Percentiles rank a stretch among this genome's conserved stretches.
These are phyloP conservation scores for Dendropsophus ebraccatus DNA, from an alignment of 2,113 vertebrate species.

Conservation along the genomic window DNA sequence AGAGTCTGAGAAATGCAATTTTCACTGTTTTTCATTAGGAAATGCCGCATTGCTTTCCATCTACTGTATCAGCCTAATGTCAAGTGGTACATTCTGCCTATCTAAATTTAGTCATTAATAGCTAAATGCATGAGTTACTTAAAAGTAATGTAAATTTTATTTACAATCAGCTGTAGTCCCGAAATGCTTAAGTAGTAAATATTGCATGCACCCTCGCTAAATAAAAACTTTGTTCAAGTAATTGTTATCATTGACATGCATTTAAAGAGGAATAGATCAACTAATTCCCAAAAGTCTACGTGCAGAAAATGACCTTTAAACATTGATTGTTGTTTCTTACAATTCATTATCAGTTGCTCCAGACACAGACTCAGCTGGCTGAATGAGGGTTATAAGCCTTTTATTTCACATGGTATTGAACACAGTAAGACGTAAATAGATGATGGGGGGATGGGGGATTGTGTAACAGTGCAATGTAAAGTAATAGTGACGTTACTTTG, in stretches of 20 bases:
- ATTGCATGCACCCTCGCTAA: neutral
- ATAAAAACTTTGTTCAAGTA: slow-evolving; percentile 1
- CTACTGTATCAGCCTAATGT: slow-evolving; percentile 25
- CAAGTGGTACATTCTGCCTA: slow-evolving; percentile 3
- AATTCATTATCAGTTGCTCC: slow-evolving; percentile 47
- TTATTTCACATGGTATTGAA: slow-evolving; percentile 30
- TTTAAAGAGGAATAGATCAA: slow-evolving; percentile 46
- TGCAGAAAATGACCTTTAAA: slow-evolving; percentile 44
- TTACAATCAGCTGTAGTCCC: neutral
- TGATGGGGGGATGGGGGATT: neutral
- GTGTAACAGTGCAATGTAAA: neutral
- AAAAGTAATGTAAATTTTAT: slow-evolving; percentile 14
- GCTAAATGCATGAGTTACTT: slow-evolving; percentile 20
- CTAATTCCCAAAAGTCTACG: slow-evolving; percentile 37
- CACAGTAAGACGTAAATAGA: neutral
- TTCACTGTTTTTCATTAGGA: slow-evolving; percentile 21
- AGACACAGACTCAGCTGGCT: slow-evolving; percentile 21
- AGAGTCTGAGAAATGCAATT: slow-evolving; percentile 41
- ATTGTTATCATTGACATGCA: slow-evolving; percentile 37
- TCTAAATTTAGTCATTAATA: slow-evolving; percentile 37
- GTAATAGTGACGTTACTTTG: neutral
- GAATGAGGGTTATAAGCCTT: slow-evolving; percentile 25
- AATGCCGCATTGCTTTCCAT: neutral
- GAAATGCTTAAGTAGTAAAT: slow-evolving; percentile 24
- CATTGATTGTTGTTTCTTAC: slow-evolving; percentile 47